A percentile compares a stretch with the other conserved stretches of the same genome.
Evolutionary conservation across 92 coral and sea anemone genomes (phyloP).

Genomic region (Pocillopora grandis): DNA sequence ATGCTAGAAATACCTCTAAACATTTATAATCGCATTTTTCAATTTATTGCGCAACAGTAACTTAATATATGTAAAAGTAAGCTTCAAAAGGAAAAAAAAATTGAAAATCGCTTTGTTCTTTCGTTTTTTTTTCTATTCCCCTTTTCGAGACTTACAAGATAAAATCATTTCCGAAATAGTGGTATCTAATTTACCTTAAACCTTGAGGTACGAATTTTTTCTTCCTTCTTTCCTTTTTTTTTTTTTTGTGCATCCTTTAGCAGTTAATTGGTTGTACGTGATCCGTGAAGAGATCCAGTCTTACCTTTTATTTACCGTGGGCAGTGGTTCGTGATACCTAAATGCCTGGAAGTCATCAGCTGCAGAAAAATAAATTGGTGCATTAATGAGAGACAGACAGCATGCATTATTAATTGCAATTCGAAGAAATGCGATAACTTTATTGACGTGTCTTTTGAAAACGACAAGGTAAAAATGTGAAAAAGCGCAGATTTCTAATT

Average conservation of each 20-base stretch:
- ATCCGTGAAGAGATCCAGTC: not conserved
- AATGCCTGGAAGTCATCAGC: conserved; percentile 33
- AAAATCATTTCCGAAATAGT: too few relatives aligned
- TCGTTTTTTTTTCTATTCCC: too few relatives aligned
- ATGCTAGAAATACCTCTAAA: too few relatives aligned
- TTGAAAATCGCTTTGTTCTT: too few relatives aligned
- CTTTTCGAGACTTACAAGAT: too few relatives aligned
- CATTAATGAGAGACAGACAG: not conserved
- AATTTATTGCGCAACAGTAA: too few relatives aligned
- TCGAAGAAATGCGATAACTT: not conserved
- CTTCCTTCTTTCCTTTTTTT: not conserved
- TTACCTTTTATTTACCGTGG: conserved; percentile 32
- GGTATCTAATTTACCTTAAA: too few relatives aligned
- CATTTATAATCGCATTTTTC: too few relatives aligned
- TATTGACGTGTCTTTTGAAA: not conserved
- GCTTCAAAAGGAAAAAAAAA: too few relatives aligned
- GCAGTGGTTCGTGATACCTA: conserved; percentile 19
- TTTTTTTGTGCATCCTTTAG: not conserved
- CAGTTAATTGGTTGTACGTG: conserved; percentile 21
- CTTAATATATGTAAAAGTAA: too few relatives aligned
- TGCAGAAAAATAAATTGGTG: conserved; percentile 7
- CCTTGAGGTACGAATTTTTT: too few relatives aligned
- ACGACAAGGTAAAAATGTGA: not conserved
- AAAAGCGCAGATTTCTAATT: not conserved
- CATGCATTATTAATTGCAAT: not conserved